Percentiles rank a stretch among this genome's conserved stretches.
These are phyloP conservation scores for Ceryle rudis DNA, from an alignment of 2,797 vertebrate species.

Conservation along the genomic window DNA sequence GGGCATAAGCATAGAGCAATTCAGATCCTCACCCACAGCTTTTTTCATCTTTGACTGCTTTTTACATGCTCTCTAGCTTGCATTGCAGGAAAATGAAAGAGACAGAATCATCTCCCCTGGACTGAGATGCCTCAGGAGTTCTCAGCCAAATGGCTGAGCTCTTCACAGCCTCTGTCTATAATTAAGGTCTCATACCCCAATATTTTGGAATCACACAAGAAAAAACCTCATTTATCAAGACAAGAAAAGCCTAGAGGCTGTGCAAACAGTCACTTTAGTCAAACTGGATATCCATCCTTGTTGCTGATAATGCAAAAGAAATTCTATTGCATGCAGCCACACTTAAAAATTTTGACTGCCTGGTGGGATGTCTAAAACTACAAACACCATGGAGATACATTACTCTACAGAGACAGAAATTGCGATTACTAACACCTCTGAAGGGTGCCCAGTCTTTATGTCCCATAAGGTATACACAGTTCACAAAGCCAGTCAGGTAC, in stretches of 20 bases:
- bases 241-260: background rate
- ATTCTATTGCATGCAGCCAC: background rate
- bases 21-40: background rate
- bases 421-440: background rate
- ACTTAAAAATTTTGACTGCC: background rate
- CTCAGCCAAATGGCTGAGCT: background rate
- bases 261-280: background rate
- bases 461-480: background rate
- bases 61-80: background rate
- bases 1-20: background rate
- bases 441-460: background rate
- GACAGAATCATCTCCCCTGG: background rate
- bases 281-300: background rate
- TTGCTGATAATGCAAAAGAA: background rate
- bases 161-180: background rate
- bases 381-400: background rate
- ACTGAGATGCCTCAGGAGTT: background rate
- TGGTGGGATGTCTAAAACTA: background rate
- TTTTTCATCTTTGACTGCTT: background rate
- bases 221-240: background rate
- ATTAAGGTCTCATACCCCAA: background rate
- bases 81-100: background rate
- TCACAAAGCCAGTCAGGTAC: background rate
- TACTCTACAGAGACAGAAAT: background rate
- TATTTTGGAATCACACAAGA: background rate